A percentile compares a stretch with the other conserved stretches of the same genome.
Evolutionary conservation across 1,140 invertebrate species (phyloP).

Genomic region (Battus philenor): DNA sequence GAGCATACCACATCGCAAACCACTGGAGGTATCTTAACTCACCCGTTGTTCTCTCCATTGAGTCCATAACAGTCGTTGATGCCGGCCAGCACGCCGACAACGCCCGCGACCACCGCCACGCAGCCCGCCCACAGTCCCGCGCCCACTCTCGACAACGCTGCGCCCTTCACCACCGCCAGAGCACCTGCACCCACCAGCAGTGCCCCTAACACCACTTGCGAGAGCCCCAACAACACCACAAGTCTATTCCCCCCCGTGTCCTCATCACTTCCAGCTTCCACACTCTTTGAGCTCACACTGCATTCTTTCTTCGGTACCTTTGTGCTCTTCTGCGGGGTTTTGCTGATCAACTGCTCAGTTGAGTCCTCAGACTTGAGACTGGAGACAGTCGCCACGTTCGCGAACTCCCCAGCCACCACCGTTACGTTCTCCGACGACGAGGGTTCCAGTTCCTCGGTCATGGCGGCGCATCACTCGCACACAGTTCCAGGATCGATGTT

Average conservation of each 20-base stretch:
- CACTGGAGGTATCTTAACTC: too few relatives aligned
- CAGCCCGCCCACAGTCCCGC: constrained; percentile 79
- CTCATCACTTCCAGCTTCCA: constrained; percentile 52
- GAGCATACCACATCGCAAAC: too few relatives aligned
- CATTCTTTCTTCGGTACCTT: constrained; percentile 32
- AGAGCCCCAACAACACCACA: constrained; percentile 74
- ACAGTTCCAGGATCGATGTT: neutral
- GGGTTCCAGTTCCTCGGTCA: constrained; percentile 40
- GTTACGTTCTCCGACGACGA: constrained; percentile 43
- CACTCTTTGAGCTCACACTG: constrained; percentile 60
- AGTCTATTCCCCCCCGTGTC: constrained; percentile 34
- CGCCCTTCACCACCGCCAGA: constrained; percentile 76
- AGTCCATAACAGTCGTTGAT: constrained; percentile 77
- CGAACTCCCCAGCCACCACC: constrained; percentile 41
- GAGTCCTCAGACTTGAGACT: constrained; percentile 72
- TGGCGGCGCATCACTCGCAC: constrained; percentile 28
- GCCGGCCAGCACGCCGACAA: constrained; percentile 76
- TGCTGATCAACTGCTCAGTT: constrained; percentile 76
- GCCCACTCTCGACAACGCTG: constrained; percentile 76
- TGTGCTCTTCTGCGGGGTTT: constrained; percentile 68
- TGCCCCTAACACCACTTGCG: constrained; percentile 77
- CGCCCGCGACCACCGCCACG: constrained; percentile 75
- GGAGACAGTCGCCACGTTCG: constrained; percentile 61
- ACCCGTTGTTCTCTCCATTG: constrained; percentile 57
- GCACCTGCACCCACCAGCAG: constrained; percentile 77